Evolutionary conservation across 2,113 vertebrate genomes (phyloP).

Genomic region (Marmota monax): DNA sequence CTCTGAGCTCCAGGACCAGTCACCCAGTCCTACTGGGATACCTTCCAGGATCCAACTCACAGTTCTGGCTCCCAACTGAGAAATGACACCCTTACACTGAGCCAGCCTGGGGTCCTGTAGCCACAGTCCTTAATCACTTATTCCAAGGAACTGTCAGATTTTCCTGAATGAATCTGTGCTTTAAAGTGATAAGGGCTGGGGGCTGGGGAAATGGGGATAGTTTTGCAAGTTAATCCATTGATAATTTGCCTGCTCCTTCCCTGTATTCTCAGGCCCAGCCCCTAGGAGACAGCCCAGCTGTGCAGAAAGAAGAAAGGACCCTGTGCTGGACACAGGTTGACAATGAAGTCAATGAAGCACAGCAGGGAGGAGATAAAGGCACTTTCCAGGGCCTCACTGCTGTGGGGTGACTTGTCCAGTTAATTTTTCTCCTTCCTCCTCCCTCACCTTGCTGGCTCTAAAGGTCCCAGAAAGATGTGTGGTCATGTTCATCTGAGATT

Average conservation of each 20-base stretch:
- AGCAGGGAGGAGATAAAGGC: slow-evolving; percentile 13
- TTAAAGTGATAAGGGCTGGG: background rate
- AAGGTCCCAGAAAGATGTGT: background rate
- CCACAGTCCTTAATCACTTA: background rate
- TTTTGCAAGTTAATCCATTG: slow-evolving; percentile 2
- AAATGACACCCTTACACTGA: background rate
- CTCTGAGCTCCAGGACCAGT: background rate
- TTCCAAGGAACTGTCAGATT: slow-evolving; percentile 14
- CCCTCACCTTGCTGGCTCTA: background rate
- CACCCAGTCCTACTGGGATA: background rate
- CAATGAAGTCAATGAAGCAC: background rate
- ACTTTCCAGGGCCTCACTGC: slow-evolving; percentile 29
- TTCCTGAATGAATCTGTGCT: slow-evolving; percentile 43
- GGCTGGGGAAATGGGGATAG: background rate
- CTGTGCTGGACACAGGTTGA: slow-evolving; percentile 18
- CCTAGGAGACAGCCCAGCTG: slow-evolving; percentile 27
- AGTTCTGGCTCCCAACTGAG: background rate
- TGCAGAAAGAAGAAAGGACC: background rate
- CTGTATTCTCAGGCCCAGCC: slow-evolving; percentile 28
- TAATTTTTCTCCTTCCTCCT: background rate
- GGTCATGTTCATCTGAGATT: background rate
- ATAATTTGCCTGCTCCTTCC: background rate
- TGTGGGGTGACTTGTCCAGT: slow-evolving; percentile 44
- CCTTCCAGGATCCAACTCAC: background rate
- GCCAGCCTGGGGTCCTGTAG: background rate